Evolutionary conservation across 2,888 invertebrate genomes (phyloP).

Genomic region (Rhagonycha fulva): DNA sequence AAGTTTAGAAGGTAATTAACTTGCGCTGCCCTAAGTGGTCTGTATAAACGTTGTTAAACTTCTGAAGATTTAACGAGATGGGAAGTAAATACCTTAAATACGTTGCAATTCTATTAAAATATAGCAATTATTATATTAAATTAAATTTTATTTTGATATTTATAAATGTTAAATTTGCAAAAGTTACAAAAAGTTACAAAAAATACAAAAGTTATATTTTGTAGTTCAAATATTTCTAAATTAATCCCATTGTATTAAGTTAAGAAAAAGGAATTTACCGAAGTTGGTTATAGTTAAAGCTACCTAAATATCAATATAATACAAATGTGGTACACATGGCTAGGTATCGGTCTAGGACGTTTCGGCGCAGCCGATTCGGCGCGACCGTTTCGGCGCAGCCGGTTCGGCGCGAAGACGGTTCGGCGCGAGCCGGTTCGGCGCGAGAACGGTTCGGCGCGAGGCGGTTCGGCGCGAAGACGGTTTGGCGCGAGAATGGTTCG

Average conservation of each 20-base stretch:
- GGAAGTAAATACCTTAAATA: conserved; percentile 3
- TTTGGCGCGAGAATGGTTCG: no score
- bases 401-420: no score
- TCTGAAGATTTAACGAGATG: conserved; percentile 3
- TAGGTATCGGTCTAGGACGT: no score
- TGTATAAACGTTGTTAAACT: conserved; percentile 10
- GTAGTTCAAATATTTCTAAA: neutral
- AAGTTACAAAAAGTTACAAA: no score
- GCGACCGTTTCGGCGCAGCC: no score
- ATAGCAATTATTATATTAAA: neutral
- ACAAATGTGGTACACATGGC: no score
- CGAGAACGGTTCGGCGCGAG: no score
- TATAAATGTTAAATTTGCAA: no score
- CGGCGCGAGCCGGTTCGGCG: no score
- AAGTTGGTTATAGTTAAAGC: neutral
- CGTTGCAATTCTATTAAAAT: neutral
- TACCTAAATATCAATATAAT: no score
- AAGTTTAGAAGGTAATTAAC: conserved; percentile 21
- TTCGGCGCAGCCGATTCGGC: no score
- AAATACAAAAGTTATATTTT: neutral
- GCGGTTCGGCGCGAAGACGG: no score
- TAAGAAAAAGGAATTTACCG: neutral
- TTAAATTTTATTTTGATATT: neutral
- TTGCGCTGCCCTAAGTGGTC: conserved; percentile 12
- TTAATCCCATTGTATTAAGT: neutral